Evolutionary conservation across 2,113 vertebrate genomes (phyloP), one percentile per base, ranked within the genome.

Genomic region (Oplegnathus fasciatus): DNA sequence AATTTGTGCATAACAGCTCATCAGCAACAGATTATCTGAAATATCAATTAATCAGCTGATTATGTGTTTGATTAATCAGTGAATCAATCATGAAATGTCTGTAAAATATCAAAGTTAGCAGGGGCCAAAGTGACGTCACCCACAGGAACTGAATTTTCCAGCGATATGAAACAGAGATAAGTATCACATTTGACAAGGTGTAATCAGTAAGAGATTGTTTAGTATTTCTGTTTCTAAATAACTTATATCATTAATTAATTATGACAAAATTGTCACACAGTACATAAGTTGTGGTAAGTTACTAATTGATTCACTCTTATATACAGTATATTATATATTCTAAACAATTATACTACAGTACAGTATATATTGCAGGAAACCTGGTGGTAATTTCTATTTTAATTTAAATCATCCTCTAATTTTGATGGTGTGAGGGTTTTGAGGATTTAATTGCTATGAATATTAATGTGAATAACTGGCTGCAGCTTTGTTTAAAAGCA

Each of bases 401-500:
- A 46, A 80, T 79, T 75, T 55, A 75, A 83, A 85, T 77, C 50
- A 67, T 78, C 65, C 62, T 69, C 46, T 58, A 75, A 86, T 82
- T 78, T 86, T 86, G 78, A 93, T 86, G 57, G 32, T 3, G 32
- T 30, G 69, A 75, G 44, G 32, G 50, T 86, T 86, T 84, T 58
- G 74, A 82, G 84, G 65, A 83, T 91, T 87, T 85, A 87, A 88
- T 76, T 83, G 67, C 78, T 70, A 80, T 85, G 74, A 90, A 90
- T 90, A 91, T 88, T 86, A 82, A 92, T 84, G 75, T 78, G 83
- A 72, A 89, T 86, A 87, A 84, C 71, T 82, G 69, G 32, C 60
- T 78, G 57, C 10, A 26, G 83, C 82, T 86, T 88, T 82, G 78
- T 91, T 90, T 85, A 71, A 86, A 85, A 83, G 67, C 78, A 82